phyloP scores from a whole-genome alignment of 2,888 invertebrate species.

The Pheosia gnoma region DNA sequence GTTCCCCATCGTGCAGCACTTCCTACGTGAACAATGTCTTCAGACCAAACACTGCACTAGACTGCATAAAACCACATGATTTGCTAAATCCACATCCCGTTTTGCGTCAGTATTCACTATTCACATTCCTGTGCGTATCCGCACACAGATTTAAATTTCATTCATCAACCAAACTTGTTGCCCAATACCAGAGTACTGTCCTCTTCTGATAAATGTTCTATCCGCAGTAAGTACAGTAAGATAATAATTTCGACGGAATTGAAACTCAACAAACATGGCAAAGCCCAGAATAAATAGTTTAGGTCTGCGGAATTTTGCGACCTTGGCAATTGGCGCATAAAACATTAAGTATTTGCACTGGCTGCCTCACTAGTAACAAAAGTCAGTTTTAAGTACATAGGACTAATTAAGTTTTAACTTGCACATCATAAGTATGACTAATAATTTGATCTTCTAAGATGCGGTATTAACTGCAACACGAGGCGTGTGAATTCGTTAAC shows the following conservation, averaged over 20 bases:
- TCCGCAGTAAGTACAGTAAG: conserved; percentile 68
- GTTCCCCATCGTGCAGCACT: conserved; percentile 87
- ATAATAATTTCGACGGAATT: conserved; percentile 76
- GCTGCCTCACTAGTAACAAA: conserved; percentile 46
- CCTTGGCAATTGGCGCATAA: conserved; percentile 67
- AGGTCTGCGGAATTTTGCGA: conserved; percentile 64
- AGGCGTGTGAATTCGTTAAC: conserved; percentile 83
- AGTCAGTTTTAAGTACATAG: conserved; percentile 25
- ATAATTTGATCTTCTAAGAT: conserved; percentile 55
- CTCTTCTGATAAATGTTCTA: conserved; percentile 68
- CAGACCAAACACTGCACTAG: conserved; percentile 49
- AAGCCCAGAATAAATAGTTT: conserved; percentile 74
- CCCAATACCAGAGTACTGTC: conserved; percentile 60
- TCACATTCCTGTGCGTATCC: conserved; percentile 32
- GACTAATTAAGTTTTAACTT: conserved; percentile 23
- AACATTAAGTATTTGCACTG: conserved; percentile 47
- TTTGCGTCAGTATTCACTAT: conserved; percentile 39
- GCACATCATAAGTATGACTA: conserved; percentile 25
- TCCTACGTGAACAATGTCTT: conserved; percentile 31
- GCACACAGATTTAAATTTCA: conserved; percentile 45
- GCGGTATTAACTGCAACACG: conserved; percentile 64
- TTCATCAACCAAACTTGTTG: conserved; percentile 58
- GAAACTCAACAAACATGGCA: conserved; percentile 75
- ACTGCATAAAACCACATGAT: conserved; percentile 43
- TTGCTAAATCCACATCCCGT: conserved; percentile 29